Conservation (phyloP, 2,797 vertebrate species). For the Selene dorsalis region DNA sequence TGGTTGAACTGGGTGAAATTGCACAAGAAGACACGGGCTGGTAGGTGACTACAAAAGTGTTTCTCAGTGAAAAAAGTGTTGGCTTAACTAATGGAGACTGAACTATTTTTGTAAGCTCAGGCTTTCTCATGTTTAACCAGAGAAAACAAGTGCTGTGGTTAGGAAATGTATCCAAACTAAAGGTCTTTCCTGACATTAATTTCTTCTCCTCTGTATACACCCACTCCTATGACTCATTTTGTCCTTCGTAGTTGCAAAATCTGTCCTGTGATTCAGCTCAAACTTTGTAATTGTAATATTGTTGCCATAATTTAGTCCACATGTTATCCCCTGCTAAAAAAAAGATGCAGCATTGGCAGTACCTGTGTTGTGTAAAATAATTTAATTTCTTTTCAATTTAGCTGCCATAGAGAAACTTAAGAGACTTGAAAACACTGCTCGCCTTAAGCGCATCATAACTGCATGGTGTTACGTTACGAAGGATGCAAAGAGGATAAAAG, state of each 20-base stretch:
- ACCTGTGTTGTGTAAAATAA: not conserved
- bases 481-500: slow-evolving; percentile 75
- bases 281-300: not conserved
- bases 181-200: slow-evolving; percentile 44
- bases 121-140: slow-evolving; percentile 26
- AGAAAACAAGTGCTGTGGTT: slow-evolving; percentile 55
- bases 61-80: slow-evolving; percentile 23
- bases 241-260: slow-evolving; percentile 28
- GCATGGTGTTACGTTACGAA: slow-evolving; percentile 72
- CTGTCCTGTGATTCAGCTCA: slow-evolving; percentile 12
- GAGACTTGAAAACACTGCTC: slow-evolving; percentile 59
- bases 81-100: not conserved
- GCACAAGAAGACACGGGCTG: slow-evolving; percentile 58
- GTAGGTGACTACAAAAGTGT: slow-evolving; percentile 67
- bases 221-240: slow-evolving; percentile 70
- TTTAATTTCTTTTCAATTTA: slow-evolving; percentile 57
- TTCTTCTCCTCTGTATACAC: slow-evolving; percentile 27
- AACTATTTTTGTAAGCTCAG: slow-evolving; percentile 25
- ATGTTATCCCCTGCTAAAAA: not conserved
- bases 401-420: slow-evolving; percentile 76
- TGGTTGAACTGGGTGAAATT: slow-evolving; percentile 74
- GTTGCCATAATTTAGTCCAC: not conserved
- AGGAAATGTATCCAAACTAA: slow-evolving; percentile 52
- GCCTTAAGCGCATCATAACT: slow-evolving; percentile 67
- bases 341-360: not conserved